Conservation (phyloP, 2,888 invertebrate species). For the Ochropacha duplaris region DNA sequence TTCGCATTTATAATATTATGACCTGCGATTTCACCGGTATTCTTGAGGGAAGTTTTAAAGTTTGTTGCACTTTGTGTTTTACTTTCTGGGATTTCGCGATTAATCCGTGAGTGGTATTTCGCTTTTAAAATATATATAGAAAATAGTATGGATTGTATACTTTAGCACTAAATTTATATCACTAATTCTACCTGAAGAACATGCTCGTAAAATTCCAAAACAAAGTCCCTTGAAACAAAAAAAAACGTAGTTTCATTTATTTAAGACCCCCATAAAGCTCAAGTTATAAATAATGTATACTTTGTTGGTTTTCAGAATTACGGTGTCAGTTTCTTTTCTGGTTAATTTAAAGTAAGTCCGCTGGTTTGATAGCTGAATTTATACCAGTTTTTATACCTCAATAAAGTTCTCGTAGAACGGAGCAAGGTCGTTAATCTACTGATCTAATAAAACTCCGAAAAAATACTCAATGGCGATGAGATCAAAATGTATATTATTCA, state of each 20-base stretch:
- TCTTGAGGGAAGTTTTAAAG: no score
- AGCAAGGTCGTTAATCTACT: conserved; percentile 70
- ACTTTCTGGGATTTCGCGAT: no score
- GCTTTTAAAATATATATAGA: no score
- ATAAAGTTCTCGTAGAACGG: conserved; percentile 72
- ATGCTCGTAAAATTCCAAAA: background rate
- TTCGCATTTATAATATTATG: no score
- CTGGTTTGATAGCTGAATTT: conserved; percentile 67
- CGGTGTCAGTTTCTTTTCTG: conserved; percentile 57
- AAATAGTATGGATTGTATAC: no score
- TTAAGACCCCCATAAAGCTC: conserved; percentile 11
- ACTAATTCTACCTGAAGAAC: background rate
- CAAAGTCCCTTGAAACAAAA: conserved; percentile 7
- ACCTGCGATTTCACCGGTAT: no score
- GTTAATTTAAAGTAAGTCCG: conserved; percentile 73
- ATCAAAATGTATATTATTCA: conserved; percentile 1
- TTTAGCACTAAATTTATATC: background rate
- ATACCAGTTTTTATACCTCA: conserved; percentile 68
- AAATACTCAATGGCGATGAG: conserved; percentile 28
- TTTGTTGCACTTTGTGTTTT: no score
- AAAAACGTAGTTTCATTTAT: conserved; percentile 12
- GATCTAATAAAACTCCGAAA: conserved; percentile 58
- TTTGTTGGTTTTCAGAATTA: conserved; percentile 29
- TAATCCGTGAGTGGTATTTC: no score
- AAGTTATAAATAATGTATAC: conserved; percentile 31